A percentile compares a stretch with the other conserved stretches of the same genome.
phyloP scores from a whole-genome alignment of 1,140 invertebrate genomes.

The Antheraea pernyi region DNA sequence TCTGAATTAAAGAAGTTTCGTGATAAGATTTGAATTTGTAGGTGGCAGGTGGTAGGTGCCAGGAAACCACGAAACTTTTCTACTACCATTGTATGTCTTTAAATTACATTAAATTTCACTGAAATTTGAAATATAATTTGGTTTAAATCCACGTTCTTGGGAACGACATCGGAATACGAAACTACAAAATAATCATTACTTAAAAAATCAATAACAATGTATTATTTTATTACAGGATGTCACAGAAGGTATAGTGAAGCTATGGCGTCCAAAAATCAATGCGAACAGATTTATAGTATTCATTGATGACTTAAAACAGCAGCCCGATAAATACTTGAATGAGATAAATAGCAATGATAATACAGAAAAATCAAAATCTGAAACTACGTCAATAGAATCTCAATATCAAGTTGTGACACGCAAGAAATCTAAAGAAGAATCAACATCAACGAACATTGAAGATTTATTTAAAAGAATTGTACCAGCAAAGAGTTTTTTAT shows the following conservation, averaged over 20 bases:
- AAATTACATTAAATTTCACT: too few relatives aligned
- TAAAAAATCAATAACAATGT: constrained; percentile 15
- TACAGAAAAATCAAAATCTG: constrained; percentile 6
- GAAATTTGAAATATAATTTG: too few relatives aligned
- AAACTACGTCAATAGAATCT: constrained; percentile 31
- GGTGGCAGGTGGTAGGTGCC: too few relatives aligned
- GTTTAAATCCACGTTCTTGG: neutral
- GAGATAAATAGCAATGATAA: constrained; percentile 14
- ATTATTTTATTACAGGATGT: constrained; percentile 48
- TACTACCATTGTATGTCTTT: too few relatives aligned
- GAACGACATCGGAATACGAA: neutral
- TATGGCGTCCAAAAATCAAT: constrained; percentile 63
- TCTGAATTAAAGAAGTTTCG: too few relatives aligned
- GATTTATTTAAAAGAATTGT: constrained; percentile 62
- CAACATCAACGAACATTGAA: constrained; percentile 42
- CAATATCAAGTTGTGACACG: constrained; percentile 65
- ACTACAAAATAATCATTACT: neutral
- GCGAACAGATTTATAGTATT: constrained; percentile 62
- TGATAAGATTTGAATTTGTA: too few relatives aligned
- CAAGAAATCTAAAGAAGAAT: constrained; percentile 49
- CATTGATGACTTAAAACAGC: constrained; percentile 54
- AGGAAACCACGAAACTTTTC: too few relatives aligned
- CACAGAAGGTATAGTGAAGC: constrained; percentile 63
- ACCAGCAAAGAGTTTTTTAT: constrained; percentile 72
- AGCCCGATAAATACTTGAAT: constrained; percentile 57